A percentile compares a stretch with the other conserved stretches of the same genome.
Evolutionary conservation across 2,797 vertebrate genomes (phyloP).

Genomic region (Syndactyla subalaris): DNA sequence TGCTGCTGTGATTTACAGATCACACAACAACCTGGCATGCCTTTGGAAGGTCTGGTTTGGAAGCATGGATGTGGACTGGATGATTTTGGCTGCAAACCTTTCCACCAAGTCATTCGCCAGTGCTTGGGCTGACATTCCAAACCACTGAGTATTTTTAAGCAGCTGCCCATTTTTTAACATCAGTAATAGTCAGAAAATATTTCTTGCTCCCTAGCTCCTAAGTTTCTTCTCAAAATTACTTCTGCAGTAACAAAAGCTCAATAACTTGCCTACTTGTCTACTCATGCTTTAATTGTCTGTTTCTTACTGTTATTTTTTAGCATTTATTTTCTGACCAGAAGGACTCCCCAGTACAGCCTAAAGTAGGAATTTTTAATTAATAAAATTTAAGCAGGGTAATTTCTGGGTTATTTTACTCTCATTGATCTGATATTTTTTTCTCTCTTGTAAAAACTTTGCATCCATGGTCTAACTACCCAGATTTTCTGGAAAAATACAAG

Average conservation of each 20-base stretch:
- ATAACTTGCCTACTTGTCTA: not conserved
- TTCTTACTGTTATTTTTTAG: not conserved
- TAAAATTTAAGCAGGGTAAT: not conserved
- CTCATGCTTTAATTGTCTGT: not conserved
- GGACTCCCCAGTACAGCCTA: not conserved
- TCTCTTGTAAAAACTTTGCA: not conserved
- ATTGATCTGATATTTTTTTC: not conserved
- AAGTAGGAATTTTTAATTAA: not conserved
- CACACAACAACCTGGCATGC: fast-evolving
- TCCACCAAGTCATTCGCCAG: not conserved
- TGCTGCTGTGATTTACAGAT: not conserved
- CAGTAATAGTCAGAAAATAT: not conserved
- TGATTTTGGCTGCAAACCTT: not conserved
- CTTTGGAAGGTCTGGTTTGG: not conserved
- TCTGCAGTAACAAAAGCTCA: not conserved
- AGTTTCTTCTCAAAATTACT: not conserved
- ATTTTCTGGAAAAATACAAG: not conserved
- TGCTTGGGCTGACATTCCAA: not conserved
- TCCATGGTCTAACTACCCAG: not conserved
- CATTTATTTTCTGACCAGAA: not conserved
- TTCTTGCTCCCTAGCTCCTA: not conserved
- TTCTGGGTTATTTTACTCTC: not conserved
- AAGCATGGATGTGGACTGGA: not conserved
- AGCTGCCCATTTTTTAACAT: not conserved
- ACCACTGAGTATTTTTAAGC: not conserved